Conservation (phyloP, 2,797 vertebrate genomes). For the Brachymystax lenok region DNA sequence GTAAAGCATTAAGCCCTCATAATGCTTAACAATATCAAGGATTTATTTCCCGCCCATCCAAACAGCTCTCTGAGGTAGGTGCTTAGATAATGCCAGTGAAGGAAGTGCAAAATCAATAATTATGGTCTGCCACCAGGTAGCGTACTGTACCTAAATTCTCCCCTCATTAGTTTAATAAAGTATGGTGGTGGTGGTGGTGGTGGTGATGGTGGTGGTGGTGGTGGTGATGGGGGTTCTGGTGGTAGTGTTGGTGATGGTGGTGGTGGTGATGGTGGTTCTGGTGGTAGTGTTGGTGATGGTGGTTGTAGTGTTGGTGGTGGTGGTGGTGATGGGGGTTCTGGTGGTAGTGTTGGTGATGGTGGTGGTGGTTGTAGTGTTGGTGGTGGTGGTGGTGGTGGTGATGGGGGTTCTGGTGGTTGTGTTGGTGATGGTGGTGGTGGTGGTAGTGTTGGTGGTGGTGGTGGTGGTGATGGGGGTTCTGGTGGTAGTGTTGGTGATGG, state of each 20-base stretch:
- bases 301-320: neutral
- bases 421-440: neutral
- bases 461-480: neutral
- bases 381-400: neutral
- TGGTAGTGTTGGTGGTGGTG: neutral
- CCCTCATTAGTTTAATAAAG: slow-evolving; percentile 76
- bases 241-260: neutral
- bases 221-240: neutral
- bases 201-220: neutral
- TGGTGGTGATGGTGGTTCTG: neutral
- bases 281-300: neutral
- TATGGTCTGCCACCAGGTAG: slow-evolving; percentile 35
- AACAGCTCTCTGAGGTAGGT: slow-evolving; percentile 66
- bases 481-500: neutral
- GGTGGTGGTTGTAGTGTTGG: neutral
- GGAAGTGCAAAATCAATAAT: slow-evolving; percentile 70
- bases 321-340: neutral
- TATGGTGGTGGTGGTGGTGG: too few species aligned
- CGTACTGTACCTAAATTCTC: slow-evolving; percentile 58
- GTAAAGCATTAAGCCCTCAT: slow-evolving; percentile 73
- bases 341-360: neutral
- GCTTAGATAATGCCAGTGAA: slow-evolving; percentile 61
- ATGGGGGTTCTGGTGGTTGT: neutral
- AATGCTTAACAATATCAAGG: slow-evolving; percentile 65
- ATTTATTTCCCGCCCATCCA: slow-evolving; percentile 66